phyloP scores from a whole-genome alignment of 2,888 invertebrate genomes.

The Harpalus rufipes region DNA sequence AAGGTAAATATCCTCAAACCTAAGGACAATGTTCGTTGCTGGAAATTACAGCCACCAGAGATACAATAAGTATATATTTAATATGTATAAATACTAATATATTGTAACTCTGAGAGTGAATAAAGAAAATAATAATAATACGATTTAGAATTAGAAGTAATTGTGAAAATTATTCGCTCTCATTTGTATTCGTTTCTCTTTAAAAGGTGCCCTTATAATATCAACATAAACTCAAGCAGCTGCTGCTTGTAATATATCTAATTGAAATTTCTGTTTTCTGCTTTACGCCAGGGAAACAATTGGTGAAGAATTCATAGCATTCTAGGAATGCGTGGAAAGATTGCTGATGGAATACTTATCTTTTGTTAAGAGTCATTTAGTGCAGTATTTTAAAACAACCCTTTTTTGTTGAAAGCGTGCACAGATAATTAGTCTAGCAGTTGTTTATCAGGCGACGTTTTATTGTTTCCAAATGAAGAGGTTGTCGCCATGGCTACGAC shows the following conservation, averaged over 20 bases:
- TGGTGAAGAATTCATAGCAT: neutral
- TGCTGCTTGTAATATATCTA: neutral
- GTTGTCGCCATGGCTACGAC: constrained; percentile 14
- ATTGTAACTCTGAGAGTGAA: no score
- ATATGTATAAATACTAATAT: no score
- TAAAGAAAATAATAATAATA: no score
- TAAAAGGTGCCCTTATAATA: neutral
- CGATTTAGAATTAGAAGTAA: neutral
- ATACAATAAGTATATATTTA: no score
- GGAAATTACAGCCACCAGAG: no score
- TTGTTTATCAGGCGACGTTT: constrained; percentile 43
- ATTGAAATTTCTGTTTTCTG: constrained; percentile 4
- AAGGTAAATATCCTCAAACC: no score
- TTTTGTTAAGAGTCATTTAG: constrained; percentile 49
- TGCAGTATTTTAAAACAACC: constrained; percentile 46
- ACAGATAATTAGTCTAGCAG: constrained; percentile 52
- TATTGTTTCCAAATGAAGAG: constrained; percentile 36
- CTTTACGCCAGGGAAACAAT: neutral
- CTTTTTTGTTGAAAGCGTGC: constrained; percentile 63
- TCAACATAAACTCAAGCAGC: neutral
- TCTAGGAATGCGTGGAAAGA: neutral
- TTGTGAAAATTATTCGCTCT: neutral
- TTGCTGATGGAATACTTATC: constrained; percentile 49
- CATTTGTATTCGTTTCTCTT: neutral
- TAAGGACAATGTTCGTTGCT: no score